These are phyloP conservation scores for Prolemur simus DNA, from an alignment of 2,113 vertebrate species.

Conservation along the genomic window DNA sequence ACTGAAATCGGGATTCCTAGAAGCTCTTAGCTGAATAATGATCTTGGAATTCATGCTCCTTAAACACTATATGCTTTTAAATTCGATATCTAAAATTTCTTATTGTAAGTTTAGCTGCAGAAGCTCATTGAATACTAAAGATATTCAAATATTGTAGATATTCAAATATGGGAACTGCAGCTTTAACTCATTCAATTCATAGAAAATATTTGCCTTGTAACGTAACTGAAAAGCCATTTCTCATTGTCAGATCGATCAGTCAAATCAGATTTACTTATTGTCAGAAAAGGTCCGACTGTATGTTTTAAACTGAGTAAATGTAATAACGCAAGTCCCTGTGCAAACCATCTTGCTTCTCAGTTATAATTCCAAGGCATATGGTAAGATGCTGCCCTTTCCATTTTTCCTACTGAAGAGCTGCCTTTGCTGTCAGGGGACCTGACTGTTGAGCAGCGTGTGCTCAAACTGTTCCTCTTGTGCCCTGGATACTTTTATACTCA, in stretches of 20 bases:
- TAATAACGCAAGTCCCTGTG: neutral
- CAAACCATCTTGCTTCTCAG: neutral
- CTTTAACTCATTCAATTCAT: neutral
- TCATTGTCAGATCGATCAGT: neutral
- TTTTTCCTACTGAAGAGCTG: no score
- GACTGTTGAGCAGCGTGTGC: neutral
- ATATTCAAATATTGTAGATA: neutral
- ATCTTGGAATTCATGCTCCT: neutral
- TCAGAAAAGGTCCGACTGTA: neutral
- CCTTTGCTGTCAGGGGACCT: neutral
- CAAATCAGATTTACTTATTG: neutral
- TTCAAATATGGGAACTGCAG: neutral
- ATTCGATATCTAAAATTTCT: neutral
- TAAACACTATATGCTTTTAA: neutral
- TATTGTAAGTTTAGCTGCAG: neutral
- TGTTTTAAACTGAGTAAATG: no score
- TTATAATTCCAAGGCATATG: neutral
- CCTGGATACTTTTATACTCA: neutral
- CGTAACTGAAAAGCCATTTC: neutral
- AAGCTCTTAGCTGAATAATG: neutral
- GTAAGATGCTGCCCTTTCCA: neutral
- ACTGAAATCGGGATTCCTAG: neutral
- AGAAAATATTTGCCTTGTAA: neutral
- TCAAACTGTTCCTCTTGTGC: neutral
- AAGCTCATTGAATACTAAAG: neutral